These are phyloP conservation scores for Philereme transversata DNA, from an alignment of 2,888 invertebrate genomes.

Conservation along the genomic window DNA sequence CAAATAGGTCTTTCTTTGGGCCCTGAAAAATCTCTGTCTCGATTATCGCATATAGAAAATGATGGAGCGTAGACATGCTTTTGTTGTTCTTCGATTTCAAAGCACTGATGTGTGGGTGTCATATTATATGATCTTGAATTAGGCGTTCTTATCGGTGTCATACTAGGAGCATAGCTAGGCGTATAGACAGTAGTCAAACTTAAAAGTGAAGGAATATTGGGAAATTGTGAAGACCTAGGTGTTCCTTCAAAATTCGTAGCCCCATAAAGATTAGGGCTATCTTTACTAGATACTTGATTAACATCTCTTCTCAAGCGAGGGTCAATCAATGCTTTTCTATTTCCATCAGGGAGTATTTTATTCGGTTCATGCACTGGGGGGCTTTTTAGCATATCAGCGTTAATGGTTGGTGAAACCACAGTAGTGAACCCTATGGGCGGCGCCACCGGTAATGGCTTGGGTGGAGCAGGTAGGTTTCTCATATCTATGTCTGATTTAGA, in stretches of 20 bases:
- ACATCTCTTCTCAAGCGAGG: conserved; percentile 62
- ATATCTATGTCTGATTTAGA: conserved; percentile 67
- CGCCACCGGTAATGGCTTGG: conserved; percentile 15
- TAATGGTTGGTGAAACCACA: conserved; percentile 16
- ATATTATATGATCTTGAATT: conserved; percentile 57
- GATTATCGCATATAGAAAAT: conserved; percentile 47
- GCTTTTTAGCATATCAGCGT: conserved; percentile 7
- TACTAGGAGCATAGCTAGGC: conserved; percentile 41
- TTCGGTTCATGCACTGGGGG: conserved; percentile 33
- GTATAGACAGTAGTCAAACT: conserved; percentile 41
- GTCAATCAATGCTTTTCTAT: conserved; percentile 47
- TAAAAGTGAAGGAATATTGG: conserved; percentile 38
- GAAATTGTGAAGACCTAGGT: conserved; percentile 38
- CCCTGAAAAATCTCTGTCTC: conserved; percentile 47
- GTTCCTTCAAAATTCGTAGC: conserved; percentile 44
- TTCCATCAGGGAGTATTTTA: conserved; percentile 28
- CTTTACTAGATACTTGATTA: conserved; percentile 35
- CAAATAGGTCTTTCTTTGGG: conserved; percentile 42
- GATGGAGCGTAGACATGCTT: conserved; percentile 70
- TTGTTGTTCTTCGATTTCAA: conserved; percentile 55
- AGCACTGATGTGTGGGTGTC: conserved; percentile 53
- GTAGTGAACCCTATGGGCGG: neutral
- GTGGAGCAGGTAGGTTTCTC: conserved; percentile 49
- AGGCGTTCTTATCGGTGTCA: conserved; percentile 45
- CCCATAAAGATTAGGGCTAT: conserved; percentile 45